Evolutionary conservation across 2,113 vertebrate genomes (phyloP).

Genomic region (Phocoena sinus): DNA sequence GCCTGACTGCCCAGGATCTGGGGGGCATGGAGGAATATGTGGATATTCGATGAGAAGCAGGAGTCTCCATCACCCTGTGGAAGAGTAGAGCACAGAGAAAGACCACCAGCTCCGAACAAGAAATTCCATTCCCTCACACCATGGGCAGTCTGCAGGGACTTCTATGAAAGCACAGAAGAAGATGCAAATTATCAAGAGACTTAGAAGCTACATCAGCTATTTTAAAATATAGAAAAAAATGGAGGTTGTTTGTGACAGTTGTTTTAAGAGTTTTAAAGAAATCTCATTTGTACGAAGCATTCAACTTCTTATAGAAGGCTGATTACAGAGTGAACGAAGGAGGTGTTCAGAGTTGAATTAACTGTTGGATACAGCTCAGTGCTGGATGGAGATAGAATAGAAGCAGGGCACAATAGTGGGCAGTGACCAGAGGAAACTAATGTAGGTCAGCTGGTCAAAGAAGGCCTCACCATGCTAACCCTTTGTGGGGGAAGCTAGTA

Average conservation of each 20-base stretch:
- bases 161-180: background rate
- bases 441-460: background rate
- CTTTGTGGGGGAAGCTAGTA: too few species aligned
- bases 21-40: too few species aligned
- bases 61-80: too few species aligned
- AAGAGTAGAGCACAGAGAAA: background rate
- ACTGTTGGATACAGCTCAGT: background rate
- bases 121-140: background rate
- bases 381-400: background rate
- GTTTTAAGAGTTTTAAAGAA: background rate
- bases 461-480: too few species aligned
- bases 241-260: background rate
- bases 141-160: accelerated
- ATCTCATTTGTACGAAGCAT: background rate
- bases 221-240: background rate
- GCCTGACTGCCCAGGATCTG: background rate
- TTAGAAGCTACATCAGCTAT: background rate
- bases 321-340: background rate
- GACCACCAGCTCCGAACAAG: background rate
- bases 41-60: background rate
- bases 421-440: background rate
- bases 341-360: background rate
- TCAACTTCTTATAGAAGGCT: background rate
- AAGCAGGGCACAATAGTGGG: background rate
- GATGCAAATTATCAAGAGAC: background rate